A percentile compares a stretch with the other conserved stretches of the same genome.
Conservation (phyloP, 2,113 vertebrate species). For the Phrynocephalus versicolor region DNA sequence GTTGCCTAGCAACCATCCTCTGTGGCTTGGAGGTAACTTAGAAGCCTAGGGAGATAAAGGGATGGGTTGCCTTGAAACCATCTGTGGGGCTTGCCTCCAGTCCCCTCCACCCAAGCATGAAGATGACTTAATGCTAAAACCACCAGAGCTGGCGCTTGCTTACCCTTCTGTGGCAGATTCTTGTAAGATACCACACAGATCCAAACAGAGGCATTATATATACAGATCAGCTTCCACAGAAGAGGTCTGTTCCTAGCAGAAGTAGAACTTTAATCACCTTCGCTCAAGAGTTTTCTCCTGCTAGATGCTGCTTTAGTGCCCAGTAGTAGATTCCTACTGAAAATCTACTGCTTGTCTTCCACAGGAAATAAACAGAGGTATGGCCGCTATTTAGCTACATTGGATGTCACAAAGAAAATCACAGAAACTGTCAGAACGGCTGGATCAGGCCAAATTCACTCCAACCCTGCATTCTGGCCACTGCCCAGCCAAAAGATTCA, state of each 20-base stretch:
- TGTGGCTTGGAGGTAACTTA: conserved; percentile 5
- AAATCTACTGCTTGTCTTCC: background rate
- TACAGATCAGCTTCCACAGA: background rate
- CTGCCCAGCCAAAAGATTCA: background rate
- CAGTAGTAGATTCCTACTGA: background rate
- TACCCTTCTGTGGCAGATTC: background rate
- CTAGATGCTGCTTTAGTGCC: background rate
- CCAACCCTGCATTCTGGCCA: background rate
- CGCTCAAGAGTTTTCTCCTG: background rate
- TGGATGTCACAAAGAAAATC: background rate
- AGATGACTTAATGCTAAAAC: background rate
- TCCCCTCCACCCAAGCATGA: background rate
- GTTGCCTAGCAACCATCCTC: conserved; percentile 8
- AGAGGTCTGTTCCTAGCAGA: background rate
- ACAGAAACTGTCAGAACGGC: background rate
- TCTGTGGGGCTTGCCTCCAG: background rate
- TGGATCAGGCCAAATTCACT: background rate
- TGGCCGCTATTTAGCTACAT: background rate
- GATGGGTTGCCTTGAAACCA: background rate
- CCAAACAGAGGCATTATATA: background rate
- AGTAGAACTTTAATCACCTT: background rate
- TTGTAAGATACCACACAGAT: background rate
- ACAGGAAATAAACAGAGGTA: background rate
- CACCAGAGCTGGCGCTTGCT: background rate
- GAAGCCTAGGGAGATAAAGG: background rate